phyloP scores from a whole-genome alignment of 2,113 vertebrate genomes.

The Rhinichthys klamathensis region DNA sequence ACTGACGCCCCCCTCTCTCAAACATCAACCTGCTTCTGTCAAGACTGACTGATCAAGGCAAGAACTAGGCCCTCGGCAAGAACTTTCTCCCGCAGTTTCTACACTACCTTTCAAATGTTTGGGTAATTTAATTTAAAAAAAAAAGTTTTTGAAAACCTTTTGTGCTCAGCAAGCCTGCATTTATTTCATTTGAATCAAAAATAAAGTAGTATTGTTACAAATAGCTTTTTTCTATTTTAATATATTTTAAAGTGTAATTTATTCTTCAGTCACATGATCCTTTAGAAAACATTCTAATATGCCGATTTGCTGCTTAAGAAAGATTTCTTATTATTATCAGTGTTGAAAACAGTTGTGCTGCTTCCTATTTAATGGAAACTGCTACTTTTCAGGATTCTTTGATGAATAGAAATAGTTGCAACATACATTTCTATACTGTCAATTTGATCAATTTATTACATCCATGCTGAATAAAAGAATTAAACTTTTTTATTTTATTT shows the following conservation, averaged over 20 bases:
- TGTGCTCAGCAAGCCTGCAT: background rate
- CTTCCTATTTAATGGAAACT: background rate
- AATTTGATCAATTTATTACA: background rate
- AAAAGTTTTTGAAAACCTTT: background rate
- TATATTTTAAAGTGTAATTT: background rate
- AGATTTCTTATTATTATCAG: background rate
- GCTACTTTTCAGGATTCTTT: background rate
- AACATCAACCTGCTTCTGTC: background rate
- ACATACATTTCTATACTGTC: background rate
- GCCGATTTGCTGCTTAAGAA: background rate
- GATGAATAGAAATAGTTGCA: background rate
- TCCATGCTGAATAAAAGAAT: too few relatives aligned
- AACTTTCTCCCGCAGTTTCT: background rate
- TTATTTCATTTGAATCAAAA: background rate
- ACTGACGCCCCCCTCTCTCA: background rate
- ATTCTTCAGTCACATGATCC: background rate
- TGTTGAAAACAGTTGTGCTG: background rate
- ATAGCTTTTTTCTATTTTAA: background rate
- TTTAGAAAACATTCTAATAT: background rate
- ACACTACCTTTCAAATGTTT: background rate
- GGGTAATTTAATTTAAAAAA: background rate
- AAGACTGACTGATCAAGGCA: slow-evolving; percentile 7
- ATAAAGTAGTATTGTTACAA: background rate
- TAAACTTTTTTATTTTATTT: too few relatives aligned
- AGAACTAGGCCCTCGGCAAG: background rate